Evolutionary conservation across 2,888 invertebrate genomes (phyloP), one percentile per base, ranked within the genome.

Genomic region (Eretmocerus hayati): DNA sequence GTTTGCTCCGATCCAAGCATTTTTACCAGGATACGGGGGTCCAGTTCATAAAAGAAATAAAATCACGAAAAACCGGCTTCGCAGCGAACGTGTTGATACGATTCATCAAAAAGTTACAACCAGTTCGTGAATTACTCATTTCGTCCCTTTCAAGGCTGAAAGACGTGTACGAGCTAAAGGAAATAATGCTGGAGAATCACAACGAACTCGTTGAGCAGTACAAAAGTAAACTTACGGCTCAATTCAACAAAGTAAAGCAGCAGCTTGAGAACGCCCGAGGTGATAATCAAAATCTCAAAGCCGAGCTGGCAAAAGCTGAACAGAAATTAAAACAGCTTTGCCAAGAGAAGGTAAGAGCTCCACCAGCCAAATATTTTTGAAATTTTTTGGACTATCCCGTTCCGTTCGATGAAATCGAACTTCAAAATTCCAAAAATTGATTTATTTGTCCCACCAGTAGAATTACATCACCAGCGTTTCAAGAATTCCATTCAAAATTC

Each of bases 291-390:
- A 48, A 51, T n/a, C 47, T 60, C n/a, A 43, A 55, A 5, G 46
- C 50, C 20, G 58, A 57, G 40, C 30, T 61, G 3, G 32, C 40
- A 2, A 13, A 19, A 19, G 33, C 58, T 21, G 56, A 55, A 30
- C 42, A 53, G 19, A 60, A 63, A 39, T 49, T 67, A 13, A 59
- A 61, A n/a, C 55, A 62, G 46, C 45, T 60, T 36, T 9, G 8
- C 26, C 11, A 11, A 9, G 26, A 26, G 11, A 26, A 26, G 8
- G 26, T 26, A 9, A 26, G 26, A n/a, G n/a, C n/a, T n/a, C n/a
- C n/a, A n/a, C n/a, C n/a, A n/a, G n/a, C n/a, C n/a, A n/a, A n/a
- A n/a, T n/a, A n/a, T n/a, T n/a, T n/a, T n/a, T n/a, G n/a, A n/a
- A n/a, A n/a, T n/a, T n/a, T n/a, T n/a, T n/a, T n/a, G n/a, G n/a